Percentiles rank a stretch among this genome's conserved stretches.
Conservation (phyloP, 2,797 vertebrate species). For the Pseudopleuronectes americanus region DNA sequence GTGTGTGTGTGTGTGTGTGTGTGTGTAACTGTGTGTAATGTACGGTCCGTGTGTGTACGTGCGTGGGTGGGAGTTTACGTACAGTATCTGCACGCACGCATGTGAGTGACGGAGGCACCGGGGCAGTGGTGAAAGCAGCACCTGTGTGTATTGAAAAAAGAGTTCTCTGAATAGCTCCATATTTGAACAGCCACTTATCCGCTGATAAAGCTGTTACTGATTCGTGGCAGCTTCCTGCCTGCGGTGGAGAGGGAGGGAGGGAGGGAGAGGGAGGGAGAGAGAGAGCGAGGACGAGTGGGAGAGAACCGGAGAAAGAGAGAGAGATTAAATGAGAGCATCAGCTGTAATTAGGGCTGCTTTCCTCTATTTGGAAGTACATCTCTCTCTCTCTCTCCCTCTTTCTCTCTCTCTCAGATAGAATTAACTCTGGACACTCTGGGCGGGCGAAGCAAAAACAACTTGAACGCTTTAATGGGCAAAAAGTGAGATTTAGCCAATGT, state of each 20-base stretch:
- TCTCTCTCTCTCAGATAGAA: slow-evolving; percentile 47
- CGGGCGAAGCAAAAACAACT: slow-evolving; percentile 16
- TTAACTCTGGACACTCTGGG: slow-evolving; percentile 38
- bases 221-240: slow-evolving; percentile 77
- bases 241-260: slow-evolving; percentile 11
- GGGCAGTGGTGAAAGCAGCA: slow-evolving; percentile 70
- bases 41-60: slow-evolving; percentile 11
- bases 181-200: slow-evolving; percentile 76
- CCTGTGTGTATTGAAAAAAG: slow-evolving; percentile 73
- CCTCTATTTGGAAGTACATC: slow-evolving; percentile 57
- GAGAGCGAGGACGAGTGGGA: neutral
- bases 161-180: slow-evolving; percentile 73
- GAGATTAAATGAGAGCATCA: slow-evolving; percentile 72
- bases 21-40: slow-evolving; percentile 24
- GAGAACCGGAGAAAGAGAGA: slow-evolving; percentile 9
- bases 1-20: slow-evolving; percentile 25
- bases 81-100: slow-evolving; percentile 25
- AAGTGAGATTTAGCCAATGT: neutral
- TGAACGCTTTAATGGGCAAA: neutral
- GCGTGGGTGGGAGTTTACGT: slow-evolving; percentile 32
- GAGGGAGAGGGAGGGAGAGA: slow-evolving; percentile 2
- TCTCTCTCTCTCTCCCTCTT: slow-evolving; percentile 35
- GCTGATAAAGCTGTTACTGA: slow-evolving; percentile 73
- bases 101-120: slow-evolving; percentile 23
- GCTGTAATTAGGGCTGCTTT: slow-evolving; percentile 73